Percentiles rank a stretch among this genome's conserved stretches.
phyloP scores from a whole-genome alignment of 1,140 invertebrate species.

The Drosophila mayri region DNA sequence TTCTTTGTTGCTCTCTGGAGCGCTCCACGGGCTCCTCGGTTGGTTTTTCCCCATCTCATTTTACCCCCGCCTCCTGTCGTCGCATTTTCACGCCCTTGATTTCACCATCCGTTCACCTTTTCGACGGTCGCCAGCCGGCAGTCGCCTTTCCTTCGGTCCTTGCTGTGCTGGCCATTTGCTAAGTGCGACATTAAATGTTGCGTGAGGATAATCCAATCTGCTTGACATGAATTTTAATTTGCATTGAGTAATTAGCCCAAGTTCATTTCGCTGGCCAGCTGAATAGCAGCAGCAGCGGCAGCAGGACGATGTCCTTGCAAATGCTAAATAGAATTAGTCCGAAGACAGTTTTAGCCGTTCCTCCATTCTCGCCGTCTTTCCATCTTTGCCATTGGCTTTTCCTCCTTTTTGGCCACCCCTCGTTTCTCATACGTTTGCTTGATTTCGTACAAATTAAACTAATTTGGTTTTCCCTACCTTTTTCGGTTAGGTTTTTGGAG shows the following conservation, averaged over 20 bases:
- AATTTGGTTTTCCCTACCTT: conserved; percentile 66
- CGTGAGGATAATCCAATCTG: conserved; percentile 83
- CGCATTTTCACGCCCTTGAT: conserved; percentile 63
- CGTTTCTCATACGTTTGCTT: conserved; percentile 66
- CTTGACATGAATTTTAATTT: conserved; percentile 84
- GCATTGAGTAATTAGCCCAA: conserved; percentile 82
- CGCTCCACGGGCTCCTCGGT: conserved; percentile 17
- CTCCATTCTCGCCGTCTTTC: conserved; percentile 7
- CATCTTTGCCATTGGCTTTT: conserved; percentile 15
- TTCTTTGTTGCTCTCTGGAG: conserved; percentile 59
- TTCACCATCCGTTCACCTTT: conserved; percentile 37
- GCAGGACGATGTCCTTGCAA: conserved; percentile 51
- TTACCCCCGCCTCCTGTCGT: conserved; percentile 5
- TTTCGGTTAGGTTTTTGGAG: conserved; percentile 29
- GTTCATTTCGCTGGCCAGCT: conserved; percentile 72
- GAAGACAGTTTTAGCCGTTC: conserved; percentile 50
- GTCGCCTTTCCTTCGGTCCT: not conserved
- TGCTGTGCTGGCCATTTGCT: conserved; percentile 48
- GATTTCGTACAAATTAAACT: conserved; percentile 82
- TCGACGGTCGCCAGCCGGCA: not conserved
- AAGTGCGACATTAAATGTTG: conserved; percentile 83
- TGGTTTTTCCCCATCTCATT: conserved; percentile 46
- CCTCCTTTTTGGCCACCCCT: conserved; percentile 29
- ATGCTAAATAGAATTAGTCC: conserved; percentile 79
- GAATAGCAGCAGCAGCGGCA: conserved; percentile 7